These are phyloP conservation scores for Bovichtus diacanthus DNA, from an alignment of 2,797 vertebrate genomes.

Conservation along the genomic window DNA sequence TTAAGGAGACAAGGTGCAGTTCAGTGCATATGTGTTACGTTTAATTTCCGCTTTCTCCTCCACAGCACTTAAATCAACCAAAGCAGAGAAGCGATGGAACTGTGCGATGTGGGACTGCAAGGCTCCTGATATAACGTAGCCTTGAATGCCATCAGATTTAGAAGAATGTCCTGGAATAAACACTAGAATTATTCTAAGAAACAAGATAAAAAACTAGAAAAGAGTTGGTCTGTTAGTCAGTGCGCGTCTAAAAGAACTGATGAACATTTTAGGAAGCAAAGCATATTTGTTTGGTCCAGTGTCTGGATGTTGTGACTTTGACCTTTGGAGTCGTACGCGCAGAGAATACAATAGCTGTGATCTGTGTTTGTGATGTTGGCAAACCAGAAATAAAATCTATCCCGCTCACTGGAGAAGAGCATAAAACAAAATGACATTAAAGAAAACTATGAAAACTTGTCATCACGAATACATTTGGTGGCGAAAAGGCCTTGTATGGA, in stretches of 20 bases:
- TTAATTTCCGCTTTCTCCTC: neutral
- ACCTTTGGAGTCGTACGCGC: neutral
- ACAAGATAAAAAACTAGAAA: neutral
- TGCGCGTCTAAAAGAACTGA: neutral
- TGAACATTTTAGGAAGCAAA: constrained; percentile 15
- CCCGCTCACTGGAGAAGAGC: neutral
- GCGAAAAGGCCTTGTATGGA: neutral
- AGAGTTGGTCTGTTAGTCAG: neutral
- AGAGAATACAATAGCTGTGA: neutral
- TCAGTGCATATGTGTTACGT: neutral
- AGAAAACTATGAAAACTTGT: neutral
- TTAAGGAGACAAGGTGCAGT: neutral
- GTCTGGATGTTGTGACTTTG: neutral
- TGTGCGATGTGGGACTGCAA: neutral
- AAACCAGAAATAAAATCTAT: neutral
- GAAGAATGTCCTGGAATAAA: neutral
- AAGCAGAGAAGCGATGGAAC: neutral
- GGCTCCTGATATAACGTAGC: neutral
- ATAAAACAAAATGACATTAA: neutral
- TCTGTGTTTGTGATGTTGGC: neutral
- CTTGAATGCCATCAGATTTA: neutral
- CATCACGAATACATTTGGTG: neutral
- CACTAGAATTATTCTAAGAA: neutral
- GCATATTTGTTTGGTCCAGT: neutral
- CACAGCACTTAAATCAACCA: neutral